phyloP scores from a whole-genome alignment of 2,113 vertebrate species.

The Podilymbus podiceps region DNA sequence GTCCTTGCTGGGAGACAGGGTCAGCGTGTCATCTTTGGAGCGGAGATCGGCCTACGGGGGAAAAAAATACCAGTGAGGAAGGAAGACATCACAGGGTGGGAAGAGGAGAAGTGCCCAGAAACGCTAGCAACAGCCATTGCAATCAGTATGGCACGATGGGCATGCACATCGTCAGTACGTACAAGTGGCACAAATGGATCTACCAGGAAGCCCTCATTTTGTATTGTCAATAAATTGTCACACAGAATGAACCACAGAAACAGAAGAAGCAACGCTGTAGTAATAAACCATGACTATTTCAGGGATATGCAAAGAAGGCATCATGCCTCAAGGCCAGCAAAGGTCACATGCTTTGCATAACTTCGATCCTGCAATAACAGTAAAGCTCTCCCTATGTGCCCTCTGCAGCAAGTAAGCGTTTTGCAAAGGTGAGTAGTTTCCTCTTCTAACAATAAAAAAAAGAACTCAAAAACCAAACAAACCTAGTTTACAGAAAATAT shows the following conservation, averaged over 20 bases:
- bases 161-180: constrained; percentile 49
- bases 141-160: constrained; percentile 49
- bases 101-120: constrained; percentile 8
- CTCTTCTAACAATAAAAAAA: background rate
- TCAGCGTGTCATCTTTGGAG: background rate
- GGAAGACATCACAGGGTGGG: background rate
- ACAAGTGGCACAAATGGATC: constrained; percentile 51
- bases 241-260: constrained; percentile 51
- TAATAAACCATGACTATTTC: constrained; percentile 73
- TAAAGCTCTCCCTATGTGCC: background rate
- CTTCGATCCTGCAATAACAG: background rate
- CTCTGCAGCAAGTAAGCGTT: background rate
- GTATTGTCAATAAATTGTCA: background rate
- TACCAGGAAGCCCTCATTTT: background rate
- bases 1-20: constrained; percentile 68
- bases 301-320: constrained; percentile 46
- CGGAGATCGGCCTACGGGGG: constrained; percentile 73
- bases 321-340: constrained; percentile 72
- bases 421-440: background rate
- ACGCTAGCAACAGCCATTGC: constrained; percentile 39
- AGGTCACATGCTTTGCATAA: constrained; percentile 35
- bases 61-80: background rate
- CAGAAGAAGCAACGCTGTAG: constrained; percentile 35
- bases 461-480: background rate
- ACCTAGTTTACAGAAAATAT: background rate